Conservation (phyloP, 2,888 invertebrate species). For the Eumerus sabulonum region DNA sequence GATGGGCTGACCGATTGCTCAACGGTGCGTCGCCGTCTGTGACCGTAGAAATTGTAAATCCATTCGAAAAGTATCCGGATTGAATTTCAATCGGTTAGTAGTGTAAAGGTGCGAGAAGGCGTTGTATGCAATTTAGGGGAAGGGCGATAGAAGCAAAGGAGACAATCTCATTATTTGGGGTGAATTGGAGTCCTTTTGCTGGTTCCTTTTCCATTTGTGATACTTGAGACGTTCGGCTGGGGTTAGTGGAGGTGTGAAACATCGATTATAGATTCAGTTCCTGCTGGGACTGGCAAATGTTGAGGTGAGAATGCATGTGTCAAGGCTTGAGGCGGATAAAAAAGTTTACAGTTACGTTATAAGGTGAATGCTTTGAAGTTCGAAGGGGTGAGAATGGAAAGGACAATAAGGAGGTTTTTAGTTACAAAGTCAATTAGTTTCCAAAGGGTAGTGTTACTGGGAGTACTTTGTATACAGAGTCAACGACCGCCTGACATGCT, state of each 20-base stretch:
- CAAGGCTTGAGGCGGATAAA: too few relatives aligned
- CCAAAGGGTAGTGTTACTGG: too few relatives aligned
- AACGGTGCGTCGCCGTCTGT: slow-evolving; percentile 12
- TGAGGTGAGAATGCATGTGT: too few relatives aligned
- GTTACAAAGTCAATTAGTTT: too few relatives aligned
- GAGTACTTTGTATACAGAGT: too few relatives aligned
- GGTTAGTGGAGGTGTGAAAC: slow-evolving; percentile 24
- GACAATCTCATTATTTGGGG: slow-evolving; percentile 41
- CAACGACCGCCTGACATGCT: too few relatives aligned
- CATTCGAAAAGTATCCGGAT: slow-evolving; percentile 45
- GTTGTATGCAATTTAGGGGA: not conserved
- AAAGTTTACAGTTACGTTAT: too few relatives aligned
- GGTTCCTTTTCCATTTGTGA: slow-evolving; percentile 8
- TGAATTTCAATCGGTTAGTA: slow-evolving; percentile 33
- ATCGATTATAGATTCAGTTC: slow-evolving; percentile 30
- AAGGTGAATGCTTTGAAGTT: too few relatives aligned
- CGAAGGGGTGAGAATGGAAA: too few relatives aligned
- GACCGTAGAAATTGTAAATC: slow-evolving; percentile 37
- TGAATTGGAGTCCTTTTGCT: slow-evolving; percentile 29
- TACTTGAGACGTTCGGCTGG: slow-evolving; percentile 30
- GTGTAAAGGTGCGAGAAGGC: not conserved
- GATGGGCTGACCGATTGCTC: too few relatives aligned
- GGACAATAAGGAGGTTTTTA: too few relatives aligned
- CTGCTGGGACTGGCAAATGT: too few relatives aligned
- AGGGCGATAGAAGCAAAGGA: not conserved